Percentiles rank a stretch among this genome's conserved stretches.
phyloP scores from a whole-genome alignment of 2,113 vertebrate genomes.

The Cyprinodon tularosa region DNA sequence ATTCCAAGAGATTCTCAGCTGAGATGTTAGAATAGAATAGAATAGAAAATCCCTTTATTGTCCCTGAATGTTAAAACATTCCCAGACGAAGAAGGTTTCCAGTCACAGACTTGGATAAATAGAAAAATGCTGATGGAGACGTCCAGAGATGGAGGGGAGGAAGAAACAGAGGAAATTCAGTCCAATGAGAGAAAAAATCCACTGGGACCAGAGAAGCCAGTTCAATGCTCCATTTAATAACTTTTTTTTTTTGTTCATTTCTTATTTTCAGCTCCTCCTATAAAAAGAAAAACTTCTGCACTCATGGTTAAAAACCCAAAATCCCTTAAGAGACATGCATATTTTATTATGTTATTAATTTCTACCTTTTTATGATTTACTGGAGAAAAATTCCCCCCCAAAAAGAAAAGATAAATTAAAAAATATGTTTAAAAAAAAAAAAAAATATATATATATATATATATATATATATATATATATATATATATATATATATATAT shows the following conservation, averaged over 20 bases:
- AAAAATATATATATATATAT: too few species aligned
- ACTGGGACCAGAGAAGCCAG: conserved; percentile 32
- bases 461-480: too few species aligned
- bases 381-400: too few species aligned
- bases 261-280: neutral
- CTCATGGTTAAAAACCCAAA: neutral
- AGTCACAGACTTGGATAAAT: neutral
- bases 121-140: neutral
- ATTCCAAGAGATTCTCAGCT: neutral
- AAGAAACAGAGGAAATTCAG: conserved; percentile 18
- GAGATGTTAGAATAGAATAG: too few species aligned
- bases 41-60: too few species aligned
- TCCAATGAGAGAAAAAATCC: conserved; percentile 58
- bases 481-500: too few species aligned
- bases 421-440: too few species aligned
- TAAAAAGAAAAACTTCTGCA: conserved; percentile 14
- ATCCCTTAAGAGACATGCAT: too few species aligned
- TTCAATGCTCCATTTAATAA: conserved; percentile 42
- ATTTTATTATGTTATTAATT: too few species aligned
- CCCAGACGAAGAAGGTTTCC: conserved; percentile 11
- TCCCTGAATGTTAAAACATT: conserved; percentile 2
- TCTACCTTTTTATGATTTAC: too few species aligned
- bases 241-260: conserved; percentile 8
- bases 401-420: too few species aligned
- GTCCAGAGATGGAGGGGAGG: neutral